A percentile compares a stretch with the other conserved stretches of the same genome.
Evolutionary conservation across 2,888 invertebrate species (phyloP).

Genomic region (Tetramorium bicarinatum): DNA sequence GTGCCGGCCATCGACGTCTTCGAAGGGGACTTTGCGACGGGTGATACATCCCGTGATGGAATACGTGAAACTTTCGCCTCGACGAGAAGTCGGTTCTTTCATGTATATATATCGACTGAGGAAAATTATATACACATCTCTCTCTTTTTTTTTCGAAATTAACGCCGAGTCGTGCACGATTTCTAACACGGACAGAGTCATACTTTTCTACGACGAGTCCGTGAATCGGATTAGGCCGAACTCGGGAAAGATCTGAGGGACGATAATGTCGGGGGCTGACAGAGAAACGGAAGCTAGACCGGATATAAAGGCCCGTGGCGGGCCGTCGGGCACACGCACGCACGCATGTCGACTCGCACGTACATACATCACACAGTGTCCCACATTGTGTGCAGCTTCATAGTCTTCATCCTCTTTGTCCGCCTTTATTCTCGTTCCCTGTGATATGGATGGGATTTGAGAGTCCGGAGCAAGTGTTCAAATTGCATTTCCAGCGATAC

Average conservation of each 20-base stretch:
- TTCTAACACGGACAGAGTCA: not conserved
- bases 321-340: not conserved
- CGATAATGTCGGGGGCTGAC: slow-evolving; percentile 41
- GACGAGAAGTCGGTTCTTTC: not conserved
- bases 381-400: not conserved
- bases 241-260: slow-evolving; percentile 45
- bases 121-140: not conserved
- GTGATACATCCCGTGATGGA: not conserved
- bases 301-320: slow-evolving; percentile 28
- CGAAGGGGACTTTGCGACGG: not conserved
- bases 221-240: slow-evolving; percentile 48
- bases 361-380: not conserved
- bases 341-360: not conserved
- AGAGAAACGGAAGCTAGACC: slow-evolving; percentile 34
- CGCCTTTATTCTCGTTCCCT: slow-evolving; percentile 38
- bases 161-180: not conserved
- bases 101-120: not conserved
- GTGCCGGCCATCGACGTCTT: slow-evolving; percentile 37
- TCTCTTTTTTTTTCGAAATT: not conserved
- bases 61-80: not conserved
- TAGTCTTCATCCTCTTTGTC: slow-evolving; percentile 37
- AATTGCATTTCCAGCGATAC: slow-evolving; percentile 51
- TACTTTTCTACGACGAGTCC: not conserved
- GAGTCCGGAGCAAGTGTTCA: slow-evolving; percentile 37
- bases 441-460: slow-evolving; percentile 38